Base-by-base conservation (phyloP, 1,140 invertebrate species). In the Anoplolepis gracilipes region DNA sequence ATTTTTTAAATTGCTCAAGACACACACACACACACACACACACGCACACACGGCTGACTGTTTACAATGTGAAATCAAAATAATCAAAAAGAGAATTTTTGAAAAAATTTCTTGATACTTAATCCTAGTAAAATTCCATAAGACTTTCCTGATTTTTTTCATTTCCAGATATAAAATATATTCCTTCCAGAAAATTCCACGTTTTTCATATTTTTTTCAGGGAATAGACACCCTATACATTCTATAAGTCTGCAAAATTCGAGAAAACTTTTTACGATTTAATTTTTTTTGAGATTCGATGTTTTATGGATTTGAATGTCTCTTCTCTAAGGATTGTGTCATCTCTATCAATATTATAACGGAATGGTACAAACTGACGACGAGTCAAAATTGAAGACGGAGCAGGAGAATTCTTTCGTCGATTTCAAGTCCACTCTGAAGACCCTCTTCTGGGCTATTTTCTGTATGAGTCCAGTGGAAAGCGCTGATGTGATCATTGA, bases 391-490 rank as follows among this genome's bases (percentile, higher is more conserved):
- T 89, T 93, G 30, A 92, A 91, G 62, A 88, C 84, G 1, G 87
- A 92, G 28, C 94, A 96, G 90, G 95, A 93, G 28, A 92, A 90
- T 33, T 96, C 96, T 0, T 96, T 96, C 87, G 94, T 96, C 2
- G 94, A 95, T 73, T 94, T 96, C 62, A 33, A 84, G 4, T 96
- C 95, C 55, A 97, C 97, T 7, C 93, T 97, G 55, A 97, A 96
- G 90, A 97, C 97, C 6, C 94, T 97, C 39, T 97, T 97, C 92
- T 97, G 97, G 97, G 97, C 97, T 0, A 95, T 97, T 85, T 97
- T 97, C 90, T 97, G 97, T 70, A 96, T 97, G 95, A 95, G 96
- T 0, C 96, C 97, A 2, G 93, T 97, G 65, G 96, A 96, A 90
- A 96, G 96, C 36, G 96, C 96, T 16, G 96, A 96, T 65, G 96